Base-by-base conservation (phyloP, 2,888 invertebrate species). In the Ischnura elegans region DNA sequence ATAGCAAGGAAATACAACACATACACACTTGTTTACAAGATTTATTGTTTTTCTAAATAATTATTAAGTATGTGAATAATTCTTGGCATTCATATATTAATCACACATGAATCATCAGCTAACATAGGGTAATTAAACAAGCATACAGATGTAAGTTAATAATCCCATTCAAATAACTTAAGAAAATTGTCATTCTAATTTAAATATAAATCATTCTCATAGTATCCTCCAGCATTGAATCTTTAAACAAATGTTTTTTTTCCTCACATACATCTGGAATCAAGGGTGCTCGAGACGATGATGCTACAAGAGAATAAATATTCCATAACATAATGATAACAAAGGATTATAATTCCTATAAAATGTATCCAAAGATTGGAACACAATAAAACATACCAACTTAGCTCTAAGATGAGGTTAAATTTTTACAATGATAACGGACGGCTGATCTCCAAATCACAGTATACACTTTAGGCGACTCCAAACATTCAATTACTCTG, bases 21-120 rank as follows among this genome's bases (percentile, higher is more conserved):
- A 47, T 13, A 47, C 47, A 47, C 13, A 47, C 36, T 61, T 76
- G n/a, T 76, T 61, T 76, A 76, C 76, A 76, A 76, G 76, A 25
- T 76, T 76, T 76, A 76, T 76, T 76, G 76, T 76, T 8, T 76
- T 76, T 36, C 76, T 76, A 76, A 76, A 76, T 76, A 76, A 76
- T 76, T 29, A 76, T 76, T 36, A 76, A 36, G 25, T n/a, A 8
- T 36, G 29, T 36, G 76, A 36, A 76, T 76, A 76, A 76, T 76
- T 13, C 76, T 76, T 76, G 10, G 36, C 8, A 36, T 76, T 76
- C 8, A 76, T 76, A 36, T 76, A 61, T 76, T 10, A 76, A 29
- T 76, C 36, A 76, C 76, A 76, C 13, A 36, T 8, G 29, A 76
- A 76, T 36, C 29, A 76, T 36, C 36, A 76, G 10, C 61, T 76